These are phyloP conservation scores for Actinia equina DNA, from an alignment of 64 coral and sea anemone species.

Conservation along the genomic window DNA sequence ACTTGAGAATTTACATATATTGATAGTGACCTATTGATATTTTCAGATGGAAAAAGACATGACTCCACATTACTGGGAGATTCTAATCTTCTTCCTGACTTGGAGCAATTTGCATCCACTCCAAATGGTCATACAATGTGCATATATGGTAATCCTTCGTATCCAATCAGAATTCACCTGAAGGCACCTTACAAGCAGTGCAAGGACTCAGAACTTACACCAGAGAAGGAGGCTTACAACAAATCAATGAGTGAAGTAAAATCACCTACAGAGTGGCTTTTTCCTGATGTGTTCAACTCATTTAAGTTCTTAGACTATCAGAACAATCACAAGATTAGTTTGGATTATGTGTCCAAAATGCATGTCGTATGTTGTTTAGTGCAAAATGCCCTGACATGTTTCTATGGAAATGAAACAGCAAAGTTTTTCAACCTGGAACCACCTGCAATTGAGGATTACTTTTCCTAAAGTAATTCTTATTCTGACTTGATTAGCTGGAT, in stretches of 20 bases:
- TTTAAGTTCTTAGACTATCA: conserved; percentile 29
- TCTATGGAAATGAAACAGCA: conserved; percentile 1
- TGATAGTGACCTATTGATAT: not conserved
- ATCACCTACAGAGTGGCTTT: conserved; percentile 4
- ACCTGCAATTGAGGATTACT: not conserved
- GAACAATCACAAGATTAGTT: not conserved
- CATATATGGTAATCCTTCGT: conserved; percentile 14
- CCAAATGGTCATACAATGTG: conserved; percentile 28
- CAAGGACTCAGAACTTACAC: not conserved
- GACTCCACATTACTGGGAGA: conserved; percentile 10
- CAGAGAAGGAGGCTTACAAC: conserved; percentile 3
- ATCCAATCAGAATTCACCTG: conserved; percentile 20
- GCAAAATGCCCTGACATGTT: conserved; percentile 11
- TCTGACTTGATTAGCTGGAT: not conserved
- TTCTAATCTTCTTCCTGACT: conserved; percentile 16
- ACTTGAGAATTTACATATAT: too few relatives aligned
- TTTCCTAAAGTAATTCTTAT: not conserved
- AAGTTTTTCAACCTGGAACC: not conserved
- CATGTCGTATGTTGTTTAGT: conserved; percentile 5
- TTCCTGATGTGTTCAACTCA: conserved; percentile 17
- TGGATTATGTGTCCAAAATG: not conserved
- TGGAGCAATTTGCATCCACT: conserved; percentile 34
- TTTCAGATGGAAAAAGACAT: conserved; percentile 36
- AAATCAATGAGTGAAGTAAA: not conserved
- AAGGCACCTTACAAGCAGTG: conserved; percentile 7